phyloP scores from a whole-genome alignment of 2,113 vertebrate species.

The Equus quagga region DNA sequence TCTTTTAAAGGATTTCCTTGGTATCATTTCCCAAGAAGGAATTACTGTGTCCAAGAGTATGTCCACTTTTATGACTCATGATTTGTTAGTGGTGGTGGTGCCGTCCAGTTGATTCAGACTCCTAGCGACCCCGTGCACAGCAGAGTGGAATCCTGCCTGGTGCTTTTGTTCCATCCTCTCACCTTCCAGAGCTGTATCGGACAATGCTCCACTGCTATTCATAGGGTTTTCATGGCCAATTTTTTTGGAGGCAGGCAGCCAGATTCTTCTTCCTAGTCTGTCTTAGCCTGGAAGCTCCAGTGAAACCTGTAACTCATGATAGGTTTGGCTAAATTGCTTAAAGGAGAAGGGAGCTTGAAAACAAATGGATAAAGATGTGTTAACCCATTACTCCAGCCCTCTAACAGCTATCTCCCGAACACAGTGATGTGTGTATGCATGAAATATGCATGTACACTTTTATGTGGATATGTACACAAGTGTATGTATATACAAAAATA shows the following conservation, averaged over 20 bases:
- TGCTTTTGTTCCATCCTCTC: too few species aligned
- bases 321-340: background rate
- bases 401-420: background rate
- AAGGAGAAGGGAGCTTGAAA: background rate
- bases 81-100: too few species aligned
- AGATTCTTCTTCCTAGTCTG: too few species aligned
- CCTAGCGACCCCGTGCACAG: too few species aligned
- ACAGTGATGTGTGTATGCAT: background rate
- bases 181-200: too few species aligned
- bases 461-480: background rate
- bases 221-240: too few species aligned
- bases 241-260: too few species aligned
- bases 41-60: background rate
- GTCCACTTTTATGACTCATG: background rate
- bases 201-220: too few species aligned
- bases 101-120: too few species aligned
- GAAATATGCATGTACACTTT: background rate
- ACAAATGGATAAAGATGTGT: background rate
- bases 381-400: background rate
- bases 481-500: background rate
- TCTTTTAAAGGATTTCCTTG: slow-evolving; percentile 44
- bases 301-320: background rate
- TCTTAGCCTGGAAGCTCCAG: too few species aligned
- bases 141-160: too few species aligned
- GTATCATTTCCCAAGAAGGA: slow-evolving; percentile 22